phyloP scores from a whole-genome alignment of 2,888 invertebrate species.

The Isoperla grammatica region DNA sequence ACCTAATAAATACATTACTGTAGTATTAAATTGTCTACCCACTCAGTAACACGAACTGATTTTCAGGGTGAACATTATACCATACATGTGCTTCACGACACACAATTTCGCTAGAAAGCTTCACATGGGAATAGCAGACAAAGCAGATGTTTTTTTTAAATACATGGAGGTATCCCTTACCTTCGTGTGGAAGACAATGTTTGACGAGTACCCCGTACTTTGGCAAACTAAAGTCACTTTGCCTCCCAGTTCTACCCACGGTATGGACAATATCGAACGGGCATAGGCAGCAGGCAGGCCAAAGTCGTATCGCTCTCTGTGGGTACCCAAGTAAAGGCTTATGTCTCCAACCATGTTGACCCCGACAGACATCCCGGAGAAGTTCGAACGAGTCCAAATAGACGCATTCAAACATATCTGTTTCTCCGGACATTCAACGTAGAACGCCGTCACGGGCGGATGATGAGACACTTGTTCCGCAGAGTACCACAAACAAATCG shows the following conservation, averaged over 20 bases:
- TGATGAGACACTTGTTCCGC: conserved; percentile 50
- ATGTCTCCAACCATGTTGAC: conserved; percentile 45
- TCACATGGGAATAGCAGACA: too few relatives aligned
- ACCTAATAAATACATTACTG: too few relatives aligned
- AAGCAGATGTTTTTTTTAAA: too few relatives aligned
- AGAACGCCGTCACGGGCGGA: conserved; percentile 50
- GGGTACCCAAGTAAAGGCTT: conserved; percentile 30
- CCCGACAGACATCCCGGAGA: conserved; percentile 48
- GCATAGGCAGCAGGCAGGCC: conserved; percentile 46
- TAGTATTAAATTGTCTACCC: too few relatives aligned
- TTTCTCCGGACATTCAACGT: conserved; percentile 45
- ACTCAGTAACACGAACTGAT: too few relatives aligned
- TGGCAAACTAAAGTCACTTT: conserved; percentile 43
- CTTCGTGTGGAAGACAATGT: conserved; percentile 47
- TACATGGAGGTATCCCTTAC: conserved; percentile 35
- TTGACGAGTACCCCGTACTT: conserved; percentile 42
- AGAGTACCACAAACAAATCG: conserved; percentile 28
- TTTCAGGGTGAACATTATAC: too few relatives aligned
- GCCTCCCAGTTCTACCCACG: conserved; percentile 49
- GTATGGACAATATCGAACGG: conserved; percentile 47
- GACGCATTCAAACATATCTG: conserved; percentile 45
- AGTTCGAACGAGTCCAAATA: conserved; percentile 47
- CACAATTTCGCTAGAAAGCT: too few relatives aligned
- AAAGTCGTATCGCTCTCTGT: conserved; percentile 44
- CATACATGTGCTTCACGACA: too few relatives aligned